Evolutionary conservation across 64 coral and sea anemone species (phyloP).

Genomic region (Trachythela sp.): DNA sequence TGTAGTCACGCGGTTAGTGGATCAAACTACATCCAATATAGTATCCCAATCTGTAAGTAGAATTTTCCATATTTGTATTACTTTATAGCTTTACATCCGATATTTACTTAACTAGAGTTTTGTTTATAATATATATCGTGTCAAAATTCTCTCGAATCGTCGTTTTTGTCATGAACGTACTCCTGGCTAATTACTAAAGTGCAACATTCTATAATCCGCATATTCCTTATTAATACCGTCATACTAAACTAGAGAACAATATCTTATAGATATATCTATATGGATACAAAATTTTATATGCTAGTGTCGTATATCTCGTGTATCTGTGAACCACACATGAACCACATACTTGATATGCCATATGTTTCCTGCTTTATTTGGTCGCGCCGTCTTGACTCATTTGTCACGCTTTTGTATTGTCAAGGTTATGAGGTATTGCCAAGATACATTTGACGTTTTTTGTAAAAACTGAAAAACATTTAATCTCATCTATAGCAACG

Average conservation of each 20-base stretch:
- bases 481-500: no score
- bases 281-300: no score
- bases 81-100: neutral
- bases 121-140: neutral
- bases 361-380: neutral
- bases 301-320: neutral
- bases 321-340: no score
- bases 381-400: neutral
- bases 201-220: neutral
- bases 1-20: no score
- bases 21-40: no score
- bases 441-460: neutral
- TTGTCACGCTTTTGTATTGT: neutral
- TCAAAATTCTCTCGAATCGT: neutral
- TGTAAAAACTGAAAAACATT: no score
- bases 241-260: no score
- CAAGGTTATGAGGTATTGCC: neutral
- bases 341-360: neutral
- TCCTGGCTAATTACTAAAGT: neutral
- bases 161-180: neutral
- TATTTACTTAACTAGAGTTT: neutral
- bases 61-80: neutral
- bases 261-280: no score
- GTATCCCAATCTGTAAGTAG: neutral
- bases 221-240: no score